Base-by-base conservation (phyloP, 2,113 vertebrate species). In the Thymallus thymallus region DNA sequence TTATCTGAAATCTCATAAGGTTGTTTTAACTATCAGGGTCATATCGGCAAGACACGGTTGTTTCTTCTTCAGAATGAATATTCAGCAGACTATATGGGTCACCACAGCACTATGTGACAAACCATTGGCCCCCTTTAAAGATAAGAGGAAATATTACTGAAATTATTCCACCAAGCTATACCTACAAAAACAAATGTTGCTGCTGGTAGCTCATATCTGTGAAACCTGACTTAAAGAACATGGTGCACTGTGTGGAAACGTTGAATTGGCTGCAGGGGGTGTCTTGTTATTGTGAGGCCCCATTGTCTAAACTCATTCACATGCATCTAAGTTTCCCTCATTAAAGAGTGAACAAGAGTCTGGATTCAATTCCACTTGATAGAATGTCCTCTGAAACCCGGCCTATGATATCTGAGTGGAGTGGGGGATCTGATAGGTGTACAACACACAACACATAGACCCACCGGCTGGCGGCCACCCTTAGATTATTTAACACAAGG, bases 401-500 rank as follows among this genome's bases (percentile, higher is more conserved):
- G 74, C 26, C 79, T 71, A 65, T 81, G 90, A 86, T 76, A 90
- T 83, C 81, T 76, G 82, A 75, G 73, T n/a, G 24, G 56, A 76
- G 74, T 30, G 45, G 60, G 10, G 14, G 62, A 29, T 71, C 80
- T 81, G 85, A 79, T 83, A 88, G 82, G 84, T 88, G 90, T 87
- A 66, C 78, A n/a, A 75, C 32, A 55, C 76, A 80, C 77, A n/a
- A 75, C 29, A 64, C 76, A 80, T 82, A 69, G 70, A 82, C 81
- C 71, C 13, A 60, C 58, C 61, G 58, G 80, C 85, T 64, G 61
- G 76, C 84, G 82, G 24, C 77, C 51, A 7, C 82, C 24, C 6
- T 80, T 91, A 45, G 71, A 92, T 92, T 87, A 92, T 92, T 92
- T 71, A 91, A 68, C 14, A 73, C 2, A 3, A 51, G 80, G 74